Evolutionary conservation across 1,140 invertebrate species (phyloP), one percentile per base, ranked within the genome.

Genomic region (Streblospio benedicti): DNA sequence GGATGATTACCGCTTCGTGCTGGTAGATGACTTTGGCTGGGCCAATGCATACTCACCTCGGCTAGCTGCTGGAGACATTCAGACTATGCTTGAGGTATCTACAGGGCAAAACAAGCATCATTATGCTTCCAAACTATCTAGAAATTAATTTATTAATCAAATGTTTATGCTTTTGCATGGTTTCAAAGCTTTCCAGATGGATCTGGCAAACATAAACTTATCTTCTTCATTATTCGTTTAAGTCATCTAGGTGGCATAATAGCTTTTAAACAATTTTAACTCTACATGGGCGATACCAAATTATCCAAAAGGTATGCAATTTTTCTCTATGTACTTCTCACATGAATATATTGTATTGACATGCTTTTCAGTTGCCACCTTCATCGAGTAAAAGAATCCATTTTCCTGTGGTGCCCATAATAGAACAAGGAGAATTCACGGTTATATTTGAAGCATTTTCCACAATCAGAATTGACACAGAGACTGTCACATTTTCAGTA

Each of bases 1-100:
- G 23, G 51, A 57, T 14, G 33, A 55, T 27, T 60, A 60, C 32
- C 52, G 49, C 14, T 60, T 60, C 32, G 32, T 60, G 9, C 20
- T 38, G 12, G 58, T 60, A 1, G 58, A 60, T 25, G 58, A 60
- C 23, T 60, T 60, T 30, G 58, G 58, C 35, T 60, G 54, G 32
- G 58, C 54, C 20, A 45, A 32, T 14, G 52, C 58, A n/a, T 60
- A 60, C 50, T 53, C 28, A 27, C 58, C 58, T n/a, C 25, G 58
- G 16, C 30, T 45, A 1, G 23, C 44, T 18, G 28, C 20, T 20
- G 58, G 58, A 4, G 58, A 60, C 43, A 51, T 60, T 16, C 58
- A 60, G 50, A 60, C 50, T 27, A 60, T 60, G 58, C 18, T 60
- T 30, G 55, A 55, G 3, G 58, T 60, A 27, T n/a, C n/a, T n/a